Base-by-base conservation (phyloP, 1,140 invertebrate genomes). In the Heliconius congener region DNA sequence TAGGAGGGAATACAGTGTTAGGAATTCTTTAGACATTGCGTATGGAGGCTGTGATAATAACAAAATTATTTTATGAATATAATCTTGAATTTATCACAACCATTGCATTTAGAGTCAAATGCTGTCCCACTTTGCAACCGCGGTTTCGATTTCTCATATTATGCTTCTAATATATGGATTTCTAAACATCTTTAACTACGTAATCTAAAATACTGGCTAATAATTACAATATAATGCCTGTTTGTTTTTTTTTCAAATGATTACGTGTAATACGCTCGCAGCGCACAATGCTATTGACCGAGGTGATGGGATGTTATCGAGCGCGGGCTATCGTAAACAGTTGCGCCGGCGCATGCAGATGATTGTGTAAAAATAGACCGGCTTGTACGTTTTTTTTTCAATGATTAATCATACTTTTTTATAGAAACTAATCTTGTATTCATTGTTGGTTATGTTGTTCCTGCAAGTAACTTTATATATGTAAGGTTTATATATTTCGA, bases 271-370 rank as follows among this genome's bases (percentile, higher is more conserved):
- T 75, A 80, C 55, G 75, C 60, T 60, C 42, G 74, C 37, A 30
- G 70, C 30, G 75, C 57, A 76, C 71, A 78, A 80, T 83, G 81
- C 77, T 83, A 83, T 80, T 83, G 81, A 83, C 81, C 82, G 82
- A 77, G 66, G 77, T 79, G 80, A 83, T 78, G 77, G 80, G 77
- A 78, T 77, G 80, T 81, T 77, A 79, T 78, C 78, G 75, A 76
- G 76, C 76, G 76, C 74, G 55, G 55, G 74, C 76, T 79, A 70
- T 83, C 80, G 80, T 77, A 73, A 81, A 83, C 80, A 81, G 77
- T 77, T 81, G 79, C 82, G 82, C 72, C 76, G 80, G 77, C 82
- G 82, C 80, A 81, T 81, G 78, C 80, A 79, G 77, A 81, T 79
- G 70, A 79, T 83, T 79, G 80, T 83, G 76, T 78, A 80, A 77